Evolutionary conservation across 1,140 invertebrate species (phyloP).

Genomic region (Drosophila nigromelanica): DNA sequence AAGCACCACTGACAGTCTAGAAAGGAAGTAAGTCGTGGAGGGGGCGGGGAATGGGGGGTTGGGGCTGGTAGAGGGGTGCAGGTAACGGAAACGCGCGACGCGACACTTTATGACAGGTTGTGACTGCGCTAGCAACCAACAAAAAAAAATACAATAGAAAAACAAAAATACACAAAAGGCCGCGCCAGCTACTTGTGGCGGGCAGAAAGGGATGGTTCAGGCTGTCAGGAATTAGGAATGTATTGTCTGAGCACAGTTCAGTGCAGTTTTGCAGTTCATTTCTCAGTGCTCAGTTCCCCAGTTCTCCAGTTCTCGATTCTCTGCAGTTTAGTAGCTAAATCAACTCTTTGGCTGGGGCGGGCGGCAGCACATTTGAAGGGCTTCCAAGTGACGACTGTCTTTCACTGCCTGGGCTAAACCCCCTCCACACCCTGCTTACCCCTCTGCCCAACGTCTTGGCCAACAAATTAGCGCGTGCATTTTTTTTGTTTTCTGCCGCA

Average conservation of each 20-base stretch:
- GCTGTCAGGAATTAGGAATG: conserved; percentile 69
- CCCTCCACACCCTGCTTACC: not conserved
- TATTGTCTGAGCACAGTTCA: conserved; percentile 59
- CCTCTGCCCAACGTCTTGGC: conserved; percentile 36
- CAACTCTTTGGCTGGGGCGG: conserved; percentile 61
- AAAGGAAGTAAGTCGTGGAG: conserved; percentile 12
- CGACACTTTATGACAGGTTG: conserved; percentile 73
- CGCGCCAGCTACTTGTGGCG: conserved; percentile 10
- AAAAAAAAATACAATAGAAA: not conserved
- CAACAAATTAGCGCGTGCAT: conserved; percentile 69
- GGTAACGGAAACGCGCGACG: conserved; percentile 52
- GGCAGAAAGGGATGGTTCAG: conserved; percentile 1
- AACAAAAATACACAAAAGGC: not conserved
- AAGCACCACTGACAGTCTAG: conserved; percentile 39
- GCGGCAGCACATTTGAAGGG: conserved; percentile 62
- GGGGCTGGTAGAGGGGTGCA: not conserved
- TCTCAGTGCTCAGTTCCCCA: conserved; percentile 18
- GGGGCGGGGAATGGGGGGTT: not conserved
- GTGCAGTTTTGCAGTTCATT: conserved; percentile 47
- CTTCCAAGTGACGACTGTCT: conserved; percentile 53
- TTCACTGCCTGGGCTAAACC: conserved; percentile 13
- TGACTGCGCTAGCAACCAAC: conserved; percentile 38
- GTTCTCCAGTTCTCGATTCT: conserved; percentile 10
- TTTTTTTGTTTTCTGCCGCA: conserved; percentile 55
- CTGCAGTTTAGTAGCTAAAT: conserved; percentile 52